Conservation (phyloP, 2,797 vertebrate species). For the Esox lucius region DNA sequence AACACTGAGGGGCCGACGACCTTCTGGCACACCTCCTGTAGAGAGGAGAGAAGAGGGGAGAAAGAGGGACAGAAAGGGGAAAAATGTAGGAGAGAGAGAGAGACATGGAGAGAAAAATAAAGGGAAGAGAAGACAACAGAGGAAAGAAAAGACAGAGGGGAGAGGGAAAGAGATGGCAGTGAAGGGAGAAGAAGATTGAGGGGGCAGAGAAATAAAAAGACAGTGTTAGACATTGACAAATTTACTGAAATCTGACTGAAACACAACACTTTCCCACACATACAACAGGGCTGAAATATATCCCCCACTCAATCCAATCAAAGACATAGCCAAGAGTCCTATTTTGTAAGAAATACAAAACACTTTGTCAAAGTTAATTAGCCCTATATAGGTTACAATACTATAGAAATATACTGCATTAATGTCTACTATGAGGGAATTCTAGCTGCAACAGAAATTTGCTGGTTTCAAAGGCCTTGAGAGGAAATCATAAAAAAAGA, state of each 20-base stretch:
- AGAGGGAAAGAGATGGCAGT: neutral
- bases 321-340: neutral
- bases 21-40: conserved; percentile 75
- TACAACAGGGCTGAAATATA: neutral
- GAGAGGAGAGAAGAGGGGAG: conserved; percentile 9
- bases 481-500: conserved; percentile 44
- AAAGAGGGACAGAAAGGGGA: neutral
- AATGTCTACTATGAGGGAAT: conserved; percentile 29
- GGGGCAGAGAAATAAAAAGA: neutral
- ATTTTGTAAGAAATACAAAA: conserved; percentile 17
- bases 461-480: conserved; percentile 51
- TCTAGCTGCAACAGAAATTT: conserved; percentile 18
- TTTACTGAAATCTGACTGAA: neutral
- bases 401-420: neutral
- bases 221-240: neutral
- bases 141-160: neutral
- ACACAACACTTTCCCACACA: neutral
- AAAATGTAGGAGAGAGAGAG: neutral
- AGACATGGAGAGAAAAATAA: neutral
- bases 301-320: neutral
- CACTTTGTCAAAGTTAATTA: neutral
- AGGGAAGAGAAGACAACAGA: neutral
- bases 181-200: neutral
- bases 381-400: neutral
- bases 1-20: conserved; percentile 86